phyloP scores from a whole-genome alignment of 2,113 vertebrate genomes.

The Macaca nemestrina region DNA sequence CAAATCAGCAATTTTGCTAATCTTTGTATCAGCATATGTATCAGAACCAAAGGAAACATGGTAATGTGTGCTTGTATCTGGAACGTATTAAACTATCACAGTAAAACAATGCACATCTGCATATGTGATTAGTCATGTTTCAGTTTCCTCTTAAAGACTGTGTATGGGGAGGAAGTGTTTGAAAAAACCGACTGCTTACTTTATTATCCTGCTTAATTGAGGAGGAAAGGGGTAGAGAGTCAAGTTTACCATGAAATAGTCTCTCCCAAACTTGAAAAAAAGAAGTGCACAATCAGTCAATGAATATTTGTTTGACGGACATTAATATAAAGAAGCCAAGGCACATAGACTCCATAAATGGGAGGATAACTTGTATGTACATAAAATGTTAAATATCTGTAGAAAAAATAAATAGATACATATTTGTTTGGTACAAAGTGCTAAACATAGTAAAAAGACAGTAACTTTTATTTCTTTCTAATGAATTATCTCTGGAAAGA shows the following conservation, averaged over 20 bases:
- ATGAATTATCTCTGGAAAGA: background rate
- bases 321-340: slow-evolving; percentile 21
- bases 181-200: slow-evolving; percentile 39
- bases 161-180: slow-evolving; percentile 46
- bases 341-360: background rate
- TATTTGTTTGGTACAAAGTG: background rate
- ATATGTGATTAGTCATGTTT: slow-evolving; percentile 67
- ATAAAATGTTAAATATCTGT: background rate
- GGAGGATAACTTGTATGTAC: background rate
- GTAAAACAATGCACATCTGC: slow-evolving; percentile 65
- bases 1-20: slow-evolving; percentile 68
- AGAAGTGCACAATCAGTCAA: background rate
- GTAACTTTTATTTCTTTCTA: background rate
- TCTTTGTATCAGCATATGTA: slow-evolving; percentile 64
- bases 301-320: slow-evolving; percentile 23
- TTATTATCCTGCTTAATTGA: slow-evolving; percentile 49
- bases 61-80: slow-evolving; percentile 58
- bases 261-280: slow-evolving; percentile 41
- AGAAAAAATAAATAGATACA: background rate
- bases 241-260: background rate
- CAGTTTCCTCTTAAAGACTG: slow-evolving; percentile 60
- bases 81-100: slow-evolving; percentile 61
- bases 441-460: background rate
- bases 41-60: slow-evolving; percentile 67
- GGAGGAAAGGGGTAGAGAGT: background rate